These are phyloP conservation scores for Tetragonisca angustula DNA, from an alignment of 2,888 invertebrate species.

Conservation along the genomic window DNA sequence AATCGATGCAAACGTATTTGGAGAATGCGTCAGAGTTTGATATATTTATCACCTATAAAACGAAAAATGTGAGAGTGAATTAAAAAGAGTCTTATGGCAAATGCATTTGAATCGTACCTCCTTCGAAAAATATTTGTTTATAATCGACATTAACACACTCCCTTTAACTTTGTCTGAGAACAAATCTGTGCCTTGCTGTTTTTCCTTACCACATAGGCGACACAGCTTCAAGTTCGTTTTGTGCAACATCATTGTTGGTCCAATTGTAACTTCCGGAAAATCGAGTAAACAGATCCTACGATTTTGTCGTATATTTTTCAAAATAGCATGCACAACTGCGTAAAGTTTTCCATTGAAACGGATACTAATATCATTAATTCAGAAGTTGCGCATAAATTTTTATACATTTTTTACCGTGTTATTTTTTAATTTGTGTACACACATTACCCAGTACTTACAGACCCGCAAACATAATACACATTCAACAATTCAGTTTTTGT, in stretches of 20 bases:
- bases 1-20: conserved; percentile 80
- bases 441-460: background rate
- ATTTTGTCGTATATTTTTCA: background rate
- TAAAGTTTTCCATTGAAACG: background rate
- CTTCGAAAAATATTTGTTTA: conserved; percentile 81
- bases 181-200: conserved; percentile 79
- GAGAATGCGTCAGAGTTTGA: conserved; percentile 77
- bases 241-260: conserved; percentile 74
- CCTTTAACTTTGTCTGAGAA: conserved; percentile 81
- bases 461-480: background rate
- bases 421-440: background rate
- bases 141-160: conserved; percentile 79
- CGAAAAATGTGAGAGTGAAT: background rate
- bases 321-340: background rate
- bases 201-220: conserved; percentile 81
- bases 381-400: background rate
- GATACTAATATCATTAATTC: background rate
- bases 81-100: background rate
- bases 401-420: background rate
- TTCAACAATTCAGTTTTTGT: background rate
- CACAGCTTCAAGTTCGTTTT: conserved; percentile 76
- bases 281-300: background rate
- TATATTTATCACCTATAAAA: conserved; percentile 78
- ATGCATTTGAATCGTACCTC: conserved; percentile 72
- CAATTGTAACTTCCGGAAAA: background rate